Evolutionary conservation across 2,797 vertebrate genomes (phyloP).

Genomic region (Caiman crocodilus): DNA sequence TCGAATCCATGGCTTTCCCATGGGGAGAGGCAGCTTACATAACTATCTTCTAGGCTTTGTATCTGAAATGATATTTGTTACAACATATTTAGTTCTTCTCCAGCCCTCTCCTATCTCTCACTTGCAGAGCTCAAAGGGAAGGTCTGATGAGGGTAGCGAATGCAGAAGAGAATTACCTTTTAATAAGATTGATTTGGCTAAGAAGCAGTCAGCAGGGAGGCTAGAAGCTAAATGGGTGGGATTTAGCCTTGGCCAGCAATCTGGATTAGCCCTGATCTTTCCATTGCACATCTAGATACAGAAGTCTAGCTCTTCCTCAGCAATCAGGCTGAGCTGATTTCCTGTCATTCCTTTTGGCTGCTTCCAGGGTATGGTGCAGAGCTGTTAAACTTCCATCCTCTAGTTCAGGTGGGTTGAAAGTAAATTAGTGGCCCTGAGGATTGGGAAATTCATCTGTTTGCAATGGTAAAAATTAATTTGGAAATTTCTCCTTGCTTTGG

Average conservation of each 20-base stretch:
- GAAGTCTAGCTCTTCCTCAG: fast-evolving
- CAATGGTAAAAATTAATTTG: fast-evolving
- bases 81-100: too few species aligned
- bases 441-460: fast-evolving
- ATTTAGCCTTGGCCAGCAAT: fast-evolving
- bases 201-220: fast-evolving
- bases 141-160: too few species aligned
- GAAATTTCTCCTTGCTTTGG: fast-evolving
- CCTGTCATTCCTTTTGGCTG: too few species aligned
- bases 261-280: fast-evolving
- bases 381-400: too few species aligned
- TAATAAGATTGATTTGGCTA: fast-evolving
- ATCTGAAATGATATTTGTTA: too few species aligned
- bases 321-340: fast-evolving
- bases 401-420: too few species aligned
- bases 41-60: too few species aligned
- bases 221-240: background rate
- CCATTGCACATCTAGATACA: fast-evolving
- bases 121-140: too few species aligned
- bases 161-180: too few species aligned
- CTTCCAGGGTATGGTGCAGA: fast-evolving
- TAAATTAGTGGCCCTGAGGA: fast-evolving
- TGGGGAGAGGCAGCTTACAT: too few species aligned
- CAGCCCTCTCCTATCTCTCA: too few species aligned
- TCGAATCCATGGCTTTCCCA: too few species aligned